Evolutionary conservation across 2,888 invertebrate species (phyloP).

Genomic region (Drosophila colorata): DNA sequence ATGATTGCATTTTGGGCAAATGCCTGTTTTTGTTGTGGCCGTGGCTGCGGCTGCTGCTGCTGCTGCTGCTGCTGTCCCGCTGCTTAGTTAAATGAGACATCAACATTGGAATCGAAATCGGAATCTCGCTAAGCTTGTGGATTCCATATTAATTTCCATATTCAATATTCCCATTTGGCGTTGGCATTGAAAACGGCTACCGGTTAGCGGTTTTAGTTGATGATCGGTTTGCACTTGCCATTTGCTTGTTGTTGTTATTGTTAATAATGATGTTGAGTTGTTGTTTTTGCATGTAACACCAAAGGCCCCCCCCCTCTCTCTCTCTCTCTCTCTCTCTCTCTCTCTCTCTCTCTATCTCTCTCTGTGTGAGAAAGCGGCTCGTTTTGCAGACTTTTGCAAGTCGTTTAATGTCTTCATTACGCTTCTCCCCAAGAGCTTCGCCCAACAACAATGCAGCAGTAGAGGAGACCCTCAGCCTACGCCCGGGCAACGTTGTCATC

Average conservation of each 20-base stretch:
- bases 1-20: conserved; percentile 77
- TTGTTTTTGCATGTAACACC: conserved; percentile 71
- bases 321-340: background rate
- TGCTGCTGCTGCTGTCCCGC: conserved; percentile 47
- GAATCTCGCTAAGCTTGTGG: background rate
- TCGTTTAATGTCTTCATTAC: conserved; percentile 78
- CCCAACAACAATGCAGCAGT: conserved; percentile 7
- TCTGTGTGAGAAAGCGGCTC: conserved; percentile 62
- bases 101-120: conserved; percentile 41
- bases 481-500: conserved; percentile 28
- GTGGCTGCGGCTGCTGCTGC: conserved; percentile 8
- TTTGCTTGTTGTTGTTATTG: conserved; percentile 70
- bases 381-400: conserved; percentile 28
- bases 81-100: conserved; percentile 80
- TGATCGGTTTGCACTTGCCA: conserved; percentile 39
- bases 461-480: conserved; percentile 40
- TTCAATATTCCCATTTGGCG: conserved; percentile 18
- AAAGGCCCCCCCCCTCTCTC: background rate
- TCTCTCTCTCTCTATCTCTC: background rate
- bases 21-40: conserved; percentile 23
- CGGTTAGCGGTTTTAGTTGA: conserved; percentile 51
- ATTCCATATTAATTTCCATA: conserved; percentile 28
- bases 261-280: conserved; percentile 75
- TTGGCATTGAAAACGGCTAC: conserved; percentile 47
- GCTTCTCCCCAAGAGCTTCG: conserved; percentile 31